phyloP scores from a whole-genome alignment of 2,888 invertebrate genomes.

The Latrodectus elegans region DNA sequence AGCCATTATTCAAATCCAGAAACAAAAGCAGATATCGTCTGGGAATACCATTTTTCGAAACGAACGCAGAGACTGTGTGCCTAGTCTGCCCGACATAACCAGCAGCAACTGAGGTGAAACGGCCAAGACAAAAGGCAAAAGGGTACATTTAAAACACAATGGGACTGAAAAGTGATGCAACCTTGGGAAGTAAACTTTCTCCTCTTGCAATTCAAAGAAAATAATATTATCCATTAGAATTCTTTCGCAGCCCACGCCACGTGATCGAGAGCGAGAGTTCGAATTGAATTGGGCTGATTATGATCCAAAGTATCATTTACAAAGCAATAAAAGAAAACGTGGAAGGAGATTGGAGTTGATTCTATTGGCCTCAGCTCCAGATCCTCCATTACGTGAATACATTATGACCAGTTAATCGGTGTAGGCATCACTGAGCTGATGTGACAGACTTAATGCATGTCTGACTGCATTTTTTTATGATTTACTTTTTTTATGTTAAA shows the following conservation, averaged over 20 bases:
- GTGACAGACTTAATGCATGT: background rate
- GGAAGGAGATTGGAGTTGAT: background rate
- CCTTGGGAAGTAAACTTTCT: constrained; percentile 28
- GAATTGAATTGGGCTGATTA: background rate
- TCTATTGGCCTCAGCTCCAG: background rate
- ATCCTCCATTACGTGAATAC: background rate
- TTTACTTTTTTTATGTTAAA: too few relatives aligned
- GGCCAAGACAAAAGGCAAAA: constrained; percentile 6
- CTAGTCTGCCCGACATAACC: constrained; percentile 12
- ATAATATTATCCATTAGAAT: background rate
- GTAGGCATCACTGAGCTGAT: background rate
- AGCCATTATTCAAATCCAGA: constrained; percentile 28
- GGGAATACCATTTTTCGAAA: constrained; percentile 18
- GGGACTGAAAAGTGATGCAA: constrained; percentile 28
- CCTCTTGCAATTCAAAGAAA: background rate
- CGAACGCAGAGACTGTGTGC: constrained; percentile 6
- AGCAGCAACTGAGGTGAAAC: constrained; percentile 36
- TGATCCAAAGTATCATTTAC: background rate
- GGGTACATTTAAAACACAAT: constrained; percentile 18
- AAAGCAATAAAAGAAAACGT: background rate
- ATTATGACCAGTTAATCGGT: background rate
- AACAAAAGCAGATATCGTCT: constrained; percentile 36
- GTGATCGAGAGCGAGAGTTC: background rate
- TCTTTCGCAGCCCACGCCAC: constrained; percentile 5
- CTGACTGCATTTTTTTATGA: background rate